These are phyloP conservation scores for Epistrophe grossulariae DNA, from an alignment of 2,888 invertebrate genomes.

Conservation along the genomic window DNA sequence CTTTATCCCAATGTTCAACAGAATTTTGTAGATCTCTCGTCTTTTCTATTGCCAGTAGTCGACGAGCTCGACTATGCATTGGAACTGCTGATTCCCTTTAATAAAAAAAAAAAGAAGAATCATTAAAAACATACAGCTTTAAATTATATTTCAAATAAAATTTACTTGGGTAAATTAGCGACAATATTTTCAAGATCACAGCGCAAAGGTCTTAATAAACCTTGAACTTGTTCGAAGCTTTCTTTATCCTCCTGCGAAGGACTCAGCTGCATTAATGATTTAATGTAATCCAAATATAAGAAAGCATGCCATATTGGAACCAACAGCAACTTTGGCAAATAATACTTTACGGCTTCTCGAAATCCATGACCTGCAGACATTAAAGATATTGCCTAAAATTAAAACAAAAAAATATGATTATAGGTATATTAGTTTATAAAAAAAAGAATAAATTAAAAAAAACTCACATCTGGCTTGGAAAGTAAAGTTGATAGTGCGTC, in stretches of 20 bases:
- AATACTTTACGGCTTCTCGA: slow-evolving; percentile 96
- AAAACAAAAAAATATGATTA: background rate
- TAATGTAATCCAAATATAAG: slow-evolving; percentile 96
- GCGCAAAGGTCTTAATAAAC: slow-evolving; percentile 93
- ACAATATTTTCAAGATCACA: slow-evolving; percentile 90
- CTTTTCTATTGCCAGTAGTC: slow-evolving; percentile 94
- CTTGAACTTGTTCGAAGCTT: slow-evolving; percentile 96
- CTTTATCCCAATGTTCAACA: slow-evolving; percentile 97
- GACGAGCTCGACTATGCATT: slow-evolving; percentile 89
- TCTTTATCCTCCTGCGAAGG: slow-evolving; percentile 93
- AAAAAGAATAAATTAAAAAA: slow-evolving; percentile 34
- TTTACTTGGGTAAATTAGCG: slow-evolving; percentile 87
- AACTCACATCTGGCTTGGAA: slow-evolving; percentile 88
- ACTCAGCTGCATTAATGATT: slow-evolving; percentile 92
- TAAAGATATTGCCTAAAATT: slow-evolving; percentile 86
- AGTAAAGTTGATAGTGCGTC: slow-evolving; percentile 92
- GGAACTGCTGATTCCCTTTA: slow-evolving; percentile 87
- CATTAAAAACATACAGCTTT: slow-evolving; percentile 10
- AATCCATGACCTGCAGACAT: slow-evolving; percentile 96
- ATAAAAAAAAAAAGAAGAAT: slow-evolving; percentile 43
- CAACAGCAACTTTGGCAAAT: slow-evolving; percentile 94
- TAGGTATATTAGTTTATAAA: background rate
- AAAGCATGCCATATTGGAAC: slow-evolving; percentile 97
- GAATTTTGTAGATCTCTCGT: slow-evolving; percentile 94
- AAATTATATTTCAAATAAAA: background rate